phyloP scores from a whole-genome alignment of 2,888 invertebrate species.

The Eucera pruinosa region DNA sequence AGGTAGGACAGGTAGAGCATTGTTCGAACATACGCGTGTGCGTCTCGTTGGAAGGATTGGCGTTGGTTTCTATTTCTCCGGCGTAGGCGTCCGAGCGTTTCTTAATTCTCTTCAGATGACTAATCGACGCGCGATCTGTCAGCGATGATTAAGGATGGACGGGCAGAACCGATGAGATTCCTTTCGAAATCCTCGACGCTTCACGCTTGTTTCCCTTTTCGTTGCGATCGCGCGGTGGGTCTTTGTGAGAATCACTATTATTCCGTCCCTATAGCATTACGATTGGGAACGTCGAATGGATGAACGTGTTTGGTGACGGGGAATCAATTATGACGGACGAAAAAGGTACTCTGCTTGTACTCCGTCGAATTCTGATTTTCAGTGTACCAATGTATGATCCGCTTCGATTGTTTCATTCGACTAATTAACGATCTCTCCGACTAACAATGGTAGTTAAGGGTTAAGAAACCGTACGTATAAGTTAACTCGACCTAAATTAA shows the following conservation, averaged over 20 bases:
- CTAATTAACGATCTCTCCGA: no score
- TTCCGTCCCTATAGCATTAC: slow-evolving; percentile 47
- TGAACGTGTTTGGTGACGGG: slow-evolving; percentile 79
- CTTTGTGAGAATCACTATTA: slow-evolving; percentile 54
- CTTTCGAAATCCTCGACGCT: slow-evolving; percentile 28
- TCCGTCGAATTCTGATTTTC: no score
- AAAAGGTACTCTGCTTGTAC: no score
- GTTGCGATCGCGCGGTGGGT: slow-evolving; percentile 41
- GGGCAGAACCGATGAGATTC: slow-evolving; percentile 61
- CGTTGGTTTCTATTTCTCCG: no score
- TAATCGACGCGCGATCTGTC: slow-evolving; percentile 53
- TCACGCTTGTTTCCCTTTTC: slow-evolving; percentile 48
- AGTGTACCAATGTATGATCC: no score
- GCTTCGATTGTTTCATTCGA: no score
- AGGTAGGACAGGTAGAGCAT: slow-evolving; percentile 5
- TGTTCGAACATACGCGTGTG: not conserved
- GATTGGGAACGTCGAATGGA: slow-evolving; percentile 75
- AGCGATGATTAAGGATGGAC: slow-evolving; percentile 52
- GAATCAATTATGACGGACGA: slow-evolving; percentile 82
- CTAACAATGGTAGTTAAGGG: no score
- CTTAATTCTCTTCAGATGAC: slow-evolving; percentile 15
- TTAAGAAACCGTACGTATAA: no score
- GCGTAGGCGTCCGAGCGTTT: not conserved
- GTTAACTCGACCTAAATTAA: no score
- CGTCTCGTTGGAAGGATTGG: no score